A percentile compares a stretch with the other conserved stretches of the same genome.
These are phyloP conservation scores for Clamator glandarius DNA, from an alignment of 2,797 vertebrate genomes.

Conservation along the genomic window DNA sequence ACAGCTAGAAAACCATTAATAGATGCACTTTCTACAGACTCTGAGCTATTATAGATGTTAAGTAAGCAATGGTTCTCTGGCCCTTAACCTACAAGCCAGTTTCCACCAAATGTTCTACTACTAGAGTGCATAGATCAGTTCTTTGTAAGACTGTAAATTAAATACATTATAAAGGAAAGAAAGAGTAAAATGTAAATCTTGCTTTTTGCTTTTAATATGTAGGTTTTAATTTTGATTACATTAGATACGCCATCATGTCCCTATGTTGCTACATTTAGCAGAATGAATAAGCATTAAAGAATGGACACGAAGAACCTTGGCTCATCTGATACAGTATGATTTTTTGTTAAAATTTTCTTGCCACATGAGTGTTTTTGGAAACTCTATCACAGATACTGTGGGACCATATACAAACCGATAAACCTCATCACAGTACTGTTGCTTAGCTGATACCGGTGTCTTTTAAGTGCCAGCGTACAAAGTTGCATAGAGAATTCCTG, in stretches of 20 bases:
- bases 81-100: background rate
- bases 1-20: background rate
- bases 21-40: background rate
- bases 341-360: background rate
- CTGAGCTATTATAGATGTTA: background rate
- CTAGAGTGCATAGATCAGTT: rapidly evolving
- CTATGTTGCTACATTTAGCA: background rate
- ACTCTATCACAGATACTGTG: background rate
- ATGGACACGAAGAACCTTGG: background rate
- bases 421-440: rapidly evolving
- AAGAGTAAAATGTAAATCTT: background rate
- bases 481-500: background rate
- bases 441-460: rapidly evolving
- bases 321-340: background rate
- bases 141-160: background rate
- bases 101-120: background rate
- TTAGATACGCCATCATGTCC: no score
- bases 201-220: background rate
- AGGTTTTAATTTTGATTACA: background rate
- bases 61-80: background rate
- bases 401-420: background rate
- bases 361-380: background rate
- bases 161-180: background rate
- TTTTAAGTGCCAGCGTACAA: background rate
- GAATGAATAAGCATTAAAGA: background rate